phyloP scores from a whole-genome alignment of 1,140 invertebrate genomes.

The Venturia canescens region DNA sequence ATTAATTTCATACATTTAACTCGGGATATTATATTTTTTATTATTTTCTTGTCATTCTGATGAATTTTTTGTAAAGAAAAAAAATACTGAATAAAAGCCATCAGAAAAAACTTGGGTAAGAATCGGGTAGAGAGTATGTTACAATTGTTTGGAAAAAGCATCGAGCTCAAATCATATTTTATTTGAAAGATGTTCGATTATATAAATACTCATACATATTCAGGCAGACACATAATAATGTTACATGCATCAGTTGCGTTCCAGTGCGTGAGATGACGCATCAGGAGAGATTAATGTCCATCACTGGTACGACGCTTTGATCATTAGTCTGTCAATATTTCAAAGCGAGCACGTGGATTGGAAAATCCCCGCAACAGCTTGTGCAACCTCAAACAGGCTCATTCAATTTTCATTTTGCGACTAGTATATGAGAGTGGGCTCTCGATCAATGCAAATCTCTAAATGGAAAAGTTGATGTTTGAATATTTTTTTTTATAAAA shows the following conservation, averaged over 20 bases:
- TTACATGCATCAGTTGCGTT: not conserved
- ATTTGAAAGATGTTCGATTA: not conserved
- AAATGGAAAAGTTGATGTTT: not conserved
- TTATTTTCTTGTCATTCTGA: too few relatives aligned
- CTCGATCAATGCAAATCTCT: not conserved
- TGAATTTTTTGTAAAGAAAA: too few relatives aligned
- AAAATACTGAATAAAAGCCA: too few relatives aligned
- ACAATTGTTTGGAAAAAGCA: not conserved
- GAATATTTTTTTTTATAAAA: too few relatives aligned
- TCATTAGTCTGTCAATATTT: constrained; percentile 3
- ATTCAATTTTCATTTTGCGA: not conserved
- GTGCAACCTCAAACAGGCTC: not conserved
- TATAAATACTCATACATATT: not conserved
- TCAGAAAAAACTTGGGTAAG: too few relatives aligned
- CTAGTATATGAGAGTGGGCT: not conserved
- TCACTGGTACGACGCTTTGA: not conserved
- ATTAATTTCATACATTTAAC: too few relatives aligned
- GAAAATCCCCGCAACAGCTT: not conserved
- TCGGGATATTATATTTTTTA: too few relatives aligned
- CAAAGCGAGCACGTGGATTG: not conserved
- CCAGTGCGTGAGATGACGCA: not conserved
- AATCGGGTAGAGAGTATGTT: too few relatives aligned
- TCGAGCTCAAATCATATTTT: not conserved
- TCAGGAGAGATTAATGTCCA: not conserved
- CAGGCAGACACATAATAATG: not conserved